Evolutionary conservation across 2,113 vertebrate species (phyloP), one percentile per base, ranked within the genome.

Genomic region (Sebastes fasciatus): DNA sequence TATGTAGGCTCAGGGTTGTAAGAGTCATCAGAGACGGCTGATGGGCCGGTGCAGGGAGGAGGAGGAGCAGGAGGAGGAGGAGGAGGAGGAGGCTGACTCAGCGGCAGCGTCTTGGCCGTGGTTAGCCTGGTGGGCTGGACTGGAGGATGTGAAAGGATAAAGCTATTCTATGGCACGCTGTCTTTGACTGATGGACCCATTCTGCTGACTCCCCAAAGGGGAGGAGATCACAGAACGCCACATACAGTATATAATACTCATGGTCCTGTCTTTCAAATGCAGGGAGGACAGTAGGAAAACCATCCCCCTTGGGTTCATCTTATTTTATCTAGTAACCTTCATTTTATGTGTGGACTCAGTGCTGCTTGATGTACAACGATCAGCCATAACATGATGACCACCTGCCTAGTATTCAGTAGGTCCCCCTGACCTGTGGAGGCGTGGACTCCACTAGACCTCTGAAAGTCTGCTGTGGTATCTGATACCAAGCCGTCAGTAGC

Each of bases 51-150:
- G 23, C 63, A 64, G 45, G 74, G 63, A 52, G 51, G 51, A 34
- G 26, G 26, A 26, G 23, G 23, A 23, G n/a, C n/a, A 26, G 23
- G 23, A 52, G 1, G 51, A 52, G 17, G 52, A n/a, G 16, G 46
- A 72, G 43, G 87, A 69, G 58, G 79, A 8, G 19, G 74, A 63
- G 58, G 85, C 85, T 86, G 85, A 83, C 13, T 83, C 85, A 85
- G 85, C 83, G 42, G 16, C 26, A 46, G 23, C 1, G 14, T 72
- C 79, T 76, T 84, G 82, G 79, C 82, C 16, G 3, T 62, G 57
- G 13, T 80, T 68, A 11, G 61, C 46, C 51, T 83, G 42, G 62
- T 79, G 66, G 87, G 83, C 72, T 49, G 83, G 49, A 48, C 80
- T 23, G 45, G 40, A 80, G 52, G 61, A 52, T 34, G 60, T 43